Conservation (phyloP, 2,797 vertebrate species). For the Anguilla megastoma region DNA sequence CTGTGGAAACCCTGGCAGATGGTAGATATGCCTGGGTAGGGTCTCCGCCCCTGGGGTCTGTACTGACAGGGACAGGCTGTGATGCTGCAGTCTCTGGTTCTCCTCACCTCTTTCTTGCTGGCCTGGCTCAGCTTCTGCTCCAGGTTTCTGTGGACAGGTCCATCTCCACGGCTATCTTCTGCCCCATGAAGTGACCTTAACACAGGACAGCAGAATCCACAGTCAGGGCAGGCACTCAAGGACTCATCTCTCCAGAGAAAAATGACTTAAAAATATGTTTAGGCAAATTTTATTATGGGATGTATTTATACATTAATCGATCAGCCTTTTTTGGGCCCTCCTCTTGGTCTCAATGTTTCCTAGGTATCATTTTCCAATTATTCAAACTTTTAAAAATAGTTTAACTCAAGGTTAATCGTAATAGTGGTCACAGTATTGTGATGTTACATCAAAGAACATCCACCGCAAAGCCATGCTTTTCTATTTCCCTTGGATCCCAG, state of each 20-base stretch:
- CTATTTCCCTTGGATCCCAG: neutral
- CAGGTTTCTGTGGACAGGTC: neutral
- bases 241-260: no score
- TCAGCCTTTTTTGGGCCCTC: neutral
- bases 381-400: neutral
- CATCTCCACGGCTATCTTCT: neutral
- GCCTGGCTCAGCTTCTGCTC: conserved; percentile 25
- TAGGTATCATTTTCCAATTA: neutral
- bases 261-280: neutral
- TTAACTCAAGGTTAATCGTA: neutral
- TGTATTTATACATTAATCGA: neutral
- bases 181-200: conserved; percentile 14
- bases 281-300: neutral
- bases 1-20: neutral
- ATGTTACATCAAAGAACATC: neutral
- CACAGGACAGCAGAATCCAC: neutral
- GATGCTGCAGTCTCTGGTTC: neutral
- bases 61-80: neutral
- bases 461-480: neutral
- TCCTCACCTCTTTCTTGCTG: conserved; percentile 22
- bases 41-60: neutral
- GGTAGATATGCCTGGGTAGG: neutral
- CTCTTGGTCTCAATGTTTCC: neutral
- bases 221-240: neutral
- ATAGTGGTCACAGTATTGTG: neutral